Base-by-base conservation (phyloP, 2,113 vertebrate genomes). In the Sigmodon hispidus region DNA sequence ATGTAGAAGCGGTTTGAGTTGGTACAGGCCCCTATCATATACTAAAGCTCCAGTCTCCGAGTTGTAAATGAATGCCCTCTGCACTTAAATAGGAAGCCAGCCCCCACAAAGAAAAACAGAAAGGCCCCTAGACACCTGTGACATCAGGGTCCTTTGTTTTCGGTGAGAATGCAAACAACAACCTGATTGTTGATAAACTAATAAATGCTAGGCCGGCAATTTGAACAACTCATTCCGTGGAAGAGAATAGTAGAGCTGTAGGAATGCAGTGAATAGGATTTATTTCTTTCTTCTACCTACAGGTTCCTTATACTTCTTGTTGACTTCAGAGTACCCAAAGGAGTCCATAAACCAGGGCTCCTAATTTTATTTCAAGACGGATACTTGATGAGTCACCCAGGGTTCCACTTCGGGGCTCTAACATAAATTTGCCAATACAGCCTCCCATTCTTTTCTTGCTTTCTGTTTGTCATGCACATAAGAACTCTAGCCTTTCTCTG, bases 261-360 rank as follows among this genome's bases (percentile, higher is more conserved):
- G 2, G 11, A 7, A 3, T n/a, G 24, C 26, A 24, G 48, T 15
- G 11, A 43, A 72, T 57, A 90, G 34, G 26, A 69, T 69, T 90
- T 81, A 63, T 83, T 96, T 92, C 70, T 90, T 73, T 76, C 70
- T 13, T 93, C 92, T 87, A 88, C 67, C 65, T 86, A 69, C 85
- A 88, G 24, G 36, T 77, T 94, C 67, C 34, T 86, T 92, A 80
- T 87, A 10, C 16, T 73, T 93, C 34, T n/a, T 94, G 19, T 72
- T 57, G n/a, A 72, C 69, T 70, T 69, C 10, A 3, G 87, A 36
- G 26, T 22, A n/a, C n/a, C 75, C 40, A 86, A 73, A 67, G 43
- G 77, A 95, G 36, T 67, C 48, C 87, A 48, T 57, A 91, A 95
- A 89, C 40, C 77, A 90, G 45, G n/a, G 36, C 67, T 36, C 43